A percentile compares a stretch with the other conserved stretches of the same genome.
Evolutionary conservation across 2,113 vertebrate species (phyloP).

Genomic region (Corvus moneduloides): DNA sequence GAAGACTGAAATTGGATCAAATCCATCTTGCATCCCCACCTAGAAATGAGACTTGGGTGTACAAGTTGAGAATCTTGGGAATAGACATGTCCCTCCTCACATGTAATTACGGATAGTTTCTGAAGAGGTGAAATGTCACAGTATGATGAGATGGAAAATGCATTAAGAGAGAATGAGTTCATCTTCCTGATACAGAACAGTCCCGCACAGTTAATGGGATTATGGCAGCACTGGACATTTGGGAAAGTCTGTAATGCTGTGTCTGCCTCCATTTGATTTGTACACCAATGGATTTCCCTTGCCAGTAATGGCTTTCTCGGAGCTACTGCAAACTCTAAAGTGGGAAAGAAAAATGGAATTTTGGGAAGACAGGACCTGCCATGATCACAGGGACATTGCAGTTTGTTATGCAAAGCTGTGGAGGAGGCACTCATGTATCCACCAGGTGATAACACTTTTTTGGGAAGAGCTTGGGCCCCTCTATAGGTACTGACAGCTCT

Average conservation of each 20-base stretch:
- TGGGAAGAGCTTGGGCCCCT: neutral
- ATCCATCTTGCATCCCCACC: neutral
- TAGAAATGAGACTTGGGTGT: neutral
- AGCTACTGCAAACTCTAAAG: neutral
- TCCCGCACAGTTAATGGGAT: conserved; percentile 32
- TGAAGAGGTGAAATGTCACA: conserved; percentile 44
- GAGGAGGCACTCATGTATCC: neutral
- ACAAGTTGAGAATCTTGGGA: neutral
- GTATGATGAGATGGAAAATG: conserved; percentile 38
- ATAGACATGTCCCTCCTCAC: neutral
- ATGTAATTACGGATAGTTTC: neutral
- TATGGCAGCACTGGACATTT: neutral
- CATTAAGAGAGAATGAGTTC: conserved; percentile 41
- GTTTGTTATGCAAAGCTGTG: neutral
- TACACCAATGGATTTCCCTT: neutral
- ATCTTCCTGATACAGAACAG: conserved; percentile 39
- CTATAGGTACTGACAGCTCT: neutral
- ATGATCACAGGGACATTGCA: neutral
- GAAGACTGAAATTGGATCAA: neutral
- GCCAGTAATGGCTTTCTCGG: neutral
- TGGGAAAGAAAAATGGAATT: neutral
- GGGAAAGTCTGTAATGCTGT: neutral
- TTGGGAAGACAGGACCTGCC: neutral
- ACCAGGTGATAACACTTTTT: neutral
- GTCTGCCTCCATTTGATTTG: neutral